phyloP scores from a whole-genome alignment of 2,113 vertebrate species.

The Stigmatopora nigra region DNA sequence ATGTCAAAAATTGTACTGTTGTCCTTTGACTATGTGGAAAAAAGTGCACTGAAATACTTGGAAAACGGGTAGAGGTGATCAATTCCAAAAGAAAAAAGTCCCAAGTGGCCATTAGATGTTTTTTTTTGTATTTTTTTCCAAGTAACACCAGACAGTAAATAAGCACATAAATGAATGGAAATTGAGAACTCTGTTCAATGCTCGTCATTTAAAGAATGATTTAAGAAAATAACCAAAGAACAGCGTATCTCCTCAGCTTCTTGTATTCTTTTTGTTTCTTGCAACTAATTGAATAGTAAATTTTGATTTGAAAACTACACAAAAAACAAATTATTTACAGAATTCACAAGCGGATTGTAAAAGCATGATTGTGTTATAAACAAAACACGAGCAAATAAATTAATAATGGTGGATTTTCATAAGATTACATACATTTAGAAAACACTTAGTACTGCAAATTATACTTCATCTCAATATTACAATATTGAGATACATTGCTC shows the following conservation, averaged over 20 bases:
- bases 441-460: background rate
- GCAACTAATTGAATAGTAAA: background rate
- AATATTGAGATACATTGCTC: constrained; percentile 2
- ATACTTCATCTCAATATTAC: background rate
- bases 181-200: constrained; percentile 7
- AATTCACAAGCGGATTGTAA: constrained; percentile 66
- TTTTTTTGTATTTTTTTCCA: constrained; percentile 49
- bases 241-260: constrained; percentile 41
- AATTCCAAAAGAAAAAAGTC: constrained; percentile 5
- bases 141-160: background rate
- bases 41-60: constrained; percentile 33
- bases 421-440: constrained; percentile 9
- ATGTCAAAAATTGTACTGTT: constrained; percentile 64
- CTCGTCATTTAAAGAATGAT: background rate
- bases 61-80: constrained; percentile 16
- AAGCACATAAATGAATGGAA: constrained; percentile 7
- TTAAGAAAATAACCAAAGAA: constrained; percentile 46
- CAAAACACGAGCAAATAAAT: constrained; percentile 11
- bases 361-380: constrained; percentile 40
- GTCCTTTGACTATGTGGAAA: constrained; percentile 56
- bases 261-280: constrained; percentile 7
- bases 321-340: constrained; percentile 52
- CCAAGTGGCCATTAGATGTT: constrained; percentile 18
- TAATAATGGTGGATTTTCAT: constrained; percentile 40
- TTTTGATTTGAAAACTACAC: background rate